Evolutionary conservation across 2,888 invertebrate genomes (phyloP), one percentile per base, ranked within the genome.

Genomic region (Lycia hirtaria): DNA sequence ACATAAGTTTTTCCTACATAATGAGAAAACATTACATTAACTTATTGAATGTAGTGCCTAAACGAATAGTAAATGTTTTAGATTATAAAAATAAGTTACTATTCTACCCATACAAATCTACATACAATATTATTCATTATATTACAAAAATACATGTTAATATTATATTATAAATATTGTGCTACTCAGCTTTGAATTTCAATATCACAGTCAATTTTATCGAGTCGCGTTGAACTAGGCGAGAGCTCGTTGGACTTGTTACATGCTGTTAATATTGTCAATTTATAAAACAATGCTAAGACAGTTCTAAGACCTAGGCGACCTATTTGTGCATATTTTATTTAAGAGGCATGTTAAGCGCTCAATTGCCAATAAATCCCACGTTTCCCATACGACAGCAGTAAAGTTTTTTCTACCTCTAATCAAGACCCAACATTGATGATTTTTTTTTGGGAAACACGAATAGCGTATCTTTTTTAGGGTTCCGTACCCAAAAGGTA

Each of bases 171-270:
- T 28, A 35, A 6, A 40, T 68, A 67, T 71, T 71, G 65, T 72
- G 69, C 67, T 72, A 72, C 56, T 71, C 68, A 68, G 68, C 76
- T 83, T 83, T 81, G 80, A 82, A 83, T 82, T 69, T 76, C 72
- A 80, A 75, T 88, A 88, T 87, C 87, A 88, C 87, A 88, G 87
- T 80, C 75, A 83, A 79, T 81, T 80, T 73, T 66, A 67, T 65
- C 47, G 69, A 72, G 70, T 68, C 56, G 45, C 14, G 19, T 56
- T 48, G 35, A 53, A 28, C 17, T 44, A 19, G 44, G 37, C 47
- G 35, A 35, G 40, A 48, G 20, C 56, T 61, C 61, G 37, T 41
- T 62, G 60, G 56, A 62, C 57, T 60, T 57, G 15, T 54, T 64
- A 56, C 12, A 17, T 38, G 51, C 47, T 51, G 40, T 33, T 51